phyloP scores from a whole-genome alignment of 2,888 invertebrate genomes.

The Agrochola macilenta region DNA sequence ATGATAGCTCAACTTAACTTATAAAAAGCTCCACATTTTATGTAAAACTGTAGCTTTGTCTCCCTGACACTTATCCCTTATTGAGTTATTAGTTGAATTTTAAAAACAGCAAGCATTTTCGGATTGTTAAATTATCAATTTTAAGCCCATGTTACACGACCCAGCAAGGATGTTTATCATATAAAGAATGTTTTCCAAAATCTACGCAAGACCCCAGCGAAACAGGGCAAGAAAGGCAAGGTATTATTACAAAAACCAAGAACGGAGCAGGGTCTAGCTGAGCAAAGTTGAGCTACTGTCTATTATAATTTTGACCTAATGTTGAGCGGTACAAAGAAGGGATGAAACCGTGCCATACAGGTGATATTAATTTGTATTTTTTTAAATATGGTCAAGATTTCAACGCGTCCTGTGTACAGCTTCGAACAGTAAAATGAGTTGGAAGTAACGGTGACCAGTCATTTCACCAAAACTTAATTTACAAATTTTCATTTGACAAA shows the following conservation, averaged over 20 bases:
- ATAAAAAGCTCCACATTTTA: background rate
- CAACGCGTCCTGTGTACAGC: background rate
- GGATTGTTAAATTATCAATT: background rate
- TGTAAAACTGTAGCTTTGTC: background rate
- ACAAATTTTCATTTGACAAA: no score
- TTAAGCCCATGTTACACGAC: background rate
- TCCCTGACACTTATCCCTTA: background rate
- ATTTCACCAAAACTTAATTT: no score
- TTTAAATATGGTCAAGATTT: background rate
- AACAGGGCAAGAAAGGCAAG: background rate
- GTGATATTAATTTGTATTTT: conserved; percentile 2
- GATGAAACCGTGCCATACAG: conserved; percentile 16
- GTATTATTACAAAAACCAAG: background rate
- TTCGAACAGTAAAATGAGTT: conserved; percentile 17
- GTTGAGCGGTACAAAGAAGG: conserved; percentile 9
- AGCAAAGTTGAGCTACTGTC: conserved; percentile 11
- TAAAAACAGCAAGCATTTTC: background rate
- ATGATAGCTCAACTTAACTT: conserved; percentile 4
- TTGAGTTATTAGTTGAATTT: conserved; percentile 1
- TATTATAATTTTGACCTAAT: conserved; percentile 3
- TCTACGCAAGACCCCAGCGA: conserved; percentile 8
- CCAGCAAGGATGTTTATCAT: background rate
- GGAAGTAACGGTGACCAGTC: no score
- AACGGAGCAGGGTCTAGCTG: background rate
- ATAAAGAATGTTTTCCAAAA: background rate